Conservation (phyloP, 2,113 vertebrate genomes). For the Pachyramphus minor region DNA sequence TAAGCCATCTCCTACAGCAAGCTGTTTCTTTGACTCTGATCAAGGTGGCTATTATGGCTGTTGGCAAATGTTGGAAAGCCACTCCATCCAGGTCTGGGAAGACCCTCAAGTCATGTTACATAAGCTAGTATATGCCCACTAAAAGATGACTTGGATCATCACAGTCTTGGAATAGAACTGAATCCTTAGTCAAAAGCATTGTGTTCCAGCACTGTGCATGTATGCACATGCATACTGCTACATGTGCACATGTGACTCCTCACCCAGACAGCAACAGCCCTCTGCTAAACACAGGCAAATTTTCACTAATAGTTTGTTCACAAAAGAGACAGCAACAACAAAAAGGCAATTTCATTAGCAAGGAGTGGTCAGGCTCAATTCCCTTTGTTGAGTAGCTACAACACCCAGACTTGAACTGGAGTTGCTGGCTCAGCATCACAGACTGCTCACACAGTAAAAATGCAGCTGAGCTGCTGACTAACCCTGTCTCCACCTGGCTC, state of each 20-base stretch:
- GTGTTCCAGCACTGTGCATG: background rate
- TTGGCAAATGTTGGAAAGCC: background rate
- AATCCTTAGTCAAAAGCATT: background rate
- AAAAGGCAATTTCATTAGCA: background rate
- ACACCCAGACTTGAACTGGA: background rate
- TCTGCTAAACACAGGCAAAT: background rate
- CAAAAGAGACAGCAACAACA: background rate
- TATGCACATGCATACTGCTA: background rate
- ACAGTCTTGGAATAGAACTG: background rate
- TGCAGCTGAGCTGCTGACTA: slow-evolving; percentile 42
- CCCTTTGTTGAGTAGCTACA: background rate
- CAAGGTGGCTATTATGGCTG: background rate
- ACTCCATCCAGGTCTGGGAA: background rate
- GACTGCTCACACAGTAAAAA: background rate
- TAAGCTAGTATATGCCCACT: background rate
- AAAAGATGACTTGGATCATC: background rate
- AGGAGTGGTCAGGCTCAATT: slow-evolving; percentile 2
- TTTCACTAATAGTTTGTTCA: background rate
- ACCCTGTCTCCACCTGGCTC: background rate
- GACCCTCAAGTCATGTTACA: background rate
- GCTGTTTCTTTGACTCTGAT: background rate
- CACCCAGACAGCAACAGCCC: background rate
- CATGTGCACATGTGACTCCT: background rate
- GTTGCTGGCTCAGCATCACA: slow-evolving; percentile 1
- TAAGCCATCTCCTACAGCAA: background rate